phyloP scores from a whole-genome alignment of 2,797 vertebrate species.

The Ciconia nigra region DNA sequence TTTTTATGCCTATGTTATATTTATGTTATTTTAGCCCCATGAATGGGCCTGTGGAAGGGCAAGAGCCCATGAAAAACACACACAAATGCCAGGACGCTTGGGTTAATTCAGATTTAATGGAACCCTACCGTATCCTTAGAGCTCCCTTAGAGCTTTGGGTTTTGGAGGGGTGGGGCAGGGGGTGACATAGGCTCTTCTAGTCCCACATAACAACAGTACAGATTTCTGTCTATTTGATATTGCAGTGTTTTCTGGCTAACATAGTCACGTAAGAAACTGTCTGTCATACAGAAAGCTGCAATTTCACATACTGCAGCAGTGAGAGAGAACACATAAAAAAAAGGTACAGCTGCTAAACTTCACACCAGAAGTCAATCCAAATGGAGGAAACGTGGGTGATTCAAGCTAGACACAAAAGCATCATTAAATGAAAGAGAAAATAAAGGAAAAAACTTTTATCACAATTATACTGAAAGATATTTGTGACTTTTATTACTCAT shows the following conservation, averaged over 20 bases:
- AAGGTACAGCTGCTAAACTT: conserved; percentile 44
- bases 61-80: neutral
- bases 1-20: neutral
- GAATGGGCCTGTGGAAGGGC: neutral
- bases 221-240: neutral
- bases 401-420: neutral
- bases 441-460: neutral
- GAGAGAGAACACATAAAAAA: conserved; percentile 22
- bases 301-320: neutral
- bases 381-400: neutral
- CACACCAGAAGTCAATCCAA: conserved; percentile 10
- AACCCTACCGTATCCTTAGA: neutral
- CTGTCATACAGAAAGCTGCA: neutral
- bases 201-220: neutral
- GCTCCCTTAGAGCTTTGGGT: neutral
- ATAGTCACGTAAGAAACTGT: neutral
- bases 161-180: neutral
- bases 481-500: neutral
- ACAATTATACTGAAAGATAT: neutral
- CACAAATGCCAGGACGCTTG: neutral
- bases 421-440: neutral
- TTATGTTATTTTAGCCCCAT: neutral
- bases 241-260: neutral
- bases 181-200: neutral
- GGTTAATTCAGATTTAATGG: neutral